Evolutionary conservation across 2,797 vertebrate genomes (phyloP), one percentile per base, ranked within the genome.

Genomic region (Babyrousa celebensis): DNA sequence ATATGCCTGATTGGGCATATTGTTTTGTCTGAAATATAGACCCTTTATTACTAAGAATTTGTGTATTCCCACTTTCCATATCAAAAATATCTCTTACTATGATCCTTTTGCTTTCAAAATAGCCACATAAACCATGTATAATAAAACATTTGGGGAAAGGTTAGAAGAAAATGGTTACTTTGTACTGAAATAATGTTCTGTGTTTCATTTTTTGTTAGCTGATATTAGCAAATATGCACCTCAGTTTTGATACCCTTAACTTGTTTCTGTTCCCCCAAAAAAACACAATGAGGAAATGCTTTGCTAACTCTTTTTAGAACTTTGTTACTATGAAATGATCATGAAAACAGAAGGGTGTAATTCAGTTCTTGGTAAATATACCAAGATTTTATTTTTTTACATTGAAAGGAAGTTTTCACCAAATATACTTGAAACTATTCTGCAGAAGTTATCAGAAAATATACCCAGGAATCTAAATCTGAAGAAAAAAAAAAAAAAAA

Each of bases 401-500:
- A 89, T 52, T 5, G 78, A 68, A 54, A 63, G 67, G 21, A 62
- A 77, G 4, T 27, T 85, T 91, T 78, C 52, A 70, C 60, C 77
- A 43, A 91, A 91, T 10, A 9, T 48, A n/a, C 63, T 80, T 48
- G 43, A 85, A 89, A 85, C 78, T 58, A 63, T 36, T 89, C 32
- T 89, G 3, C 1, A 40, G 18, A 70, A 68, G 18, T 90, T 88
- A 52, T 86, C 52, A 67, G 36, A 87, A 80, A 84, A 85, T 58
- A 84, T 87, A 60, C 23, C 23, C 29, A 92, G 56, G 27, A 91
- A 78, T 40, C 15, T 15, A 93, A 65, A 32, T 56, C 72, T 75
- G 32, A 1, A 40, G 18, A 79, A 48, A 32, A 43, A 36, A 27
- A 74, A 70, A 75, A 62, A 23, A 71, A 20, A 3, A 56, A 21